Conservation (phyloP, 1,140 invertebrate species). For the Lysiphlebus fabarum region DNA sequence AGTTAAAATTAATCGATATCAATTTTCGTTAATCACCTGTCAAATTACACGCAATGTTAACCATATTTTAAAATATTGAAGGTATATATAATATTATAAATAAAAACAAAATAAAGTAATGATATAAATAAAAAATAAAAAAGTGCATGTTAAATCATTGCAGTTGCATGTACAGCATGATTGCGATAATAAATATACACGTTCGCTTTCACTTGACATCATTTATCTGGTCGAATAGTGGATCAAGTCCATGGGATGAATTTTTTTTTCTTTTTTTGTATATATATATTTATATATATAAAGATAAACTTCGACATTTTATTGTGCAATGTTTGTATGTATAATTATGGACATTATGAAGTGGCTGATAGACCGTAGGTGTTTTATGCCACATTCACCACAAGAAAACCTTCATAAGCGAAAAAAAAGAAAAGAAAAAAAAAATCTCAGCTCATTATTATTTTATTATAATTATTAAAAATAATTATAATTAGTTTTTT, state of each 20-base stretch:
- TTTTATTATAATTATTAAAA: too few relatives aligned
- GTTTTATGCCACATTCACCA: conserved; percentile 18
- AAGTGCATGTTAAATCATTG: background rate
- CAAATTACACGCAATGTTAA: too few relatives aligned
- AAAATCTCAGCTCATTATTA: too few relatives aligned
- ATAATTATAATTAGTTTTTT: background rate
- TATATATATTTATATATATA: too few relatives aligned
- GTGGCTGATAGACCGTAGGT: conserved; percentile 13
- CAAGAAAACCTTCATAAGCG: conserved; percentile 11
- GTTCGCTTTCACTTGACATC: conserved; percentile 24
- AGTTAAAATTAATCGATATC: too few relatives aligned
- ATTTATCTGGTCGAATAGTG: conserved; percentile 21
- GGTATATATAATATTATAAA: too few relatives aligned
- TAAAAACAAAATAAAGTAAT: too few relatives aligned
- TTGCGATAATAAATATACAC: background rate
- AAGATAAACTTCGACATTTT: conserved; percentile 12
- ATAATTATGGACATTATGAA: conserved; percentile 22
- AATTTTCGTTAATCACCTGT: too few relatives aligned
- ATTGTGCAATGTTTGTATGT: conserved; percentile 20
- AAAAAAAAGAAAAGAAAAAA: too few relatives aligned
- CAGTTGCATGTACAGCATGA: too few relatives aligned
- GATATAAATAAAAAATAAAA: background rate
- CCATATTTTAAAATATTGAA: too few relatives aligned
- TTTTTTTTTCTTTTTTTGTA: background rate
- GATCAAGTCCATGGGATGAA: conserved; percentile 22